Percentiles rank a stretch among this genome's conserved stretches.
phyloP scores from a whole-genome alignment of 2,888 invertebrate genomes.

The Agrotis segetum region DNA sequence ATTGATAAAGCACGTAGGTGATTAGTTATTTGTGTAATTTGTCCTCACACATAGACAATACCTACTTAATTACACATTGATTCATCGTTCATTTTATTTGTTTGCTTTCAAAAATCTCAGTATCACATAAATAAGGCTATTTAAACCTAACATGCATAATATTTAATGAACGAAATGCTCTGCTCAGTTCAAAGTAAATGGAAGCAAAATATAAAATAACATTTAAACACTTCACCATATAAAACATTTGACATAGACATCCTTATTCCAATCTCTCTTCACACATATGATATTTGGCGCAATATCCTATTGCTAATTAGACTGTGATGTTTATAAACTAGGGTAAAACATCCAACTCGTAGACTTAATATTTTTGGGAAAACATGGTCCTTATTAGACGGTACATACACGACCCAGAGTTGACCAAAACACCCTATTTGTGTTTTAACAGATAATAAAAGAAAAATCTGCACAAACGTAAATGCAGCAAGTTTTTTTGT shows the following conservation, averaged over 20 bases:
- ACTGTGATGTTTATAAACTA: constrained; percentile 31
- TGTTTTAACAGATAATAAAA: constrained; percentile 36
- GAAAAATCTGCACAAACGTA: constrained; percentile 54
- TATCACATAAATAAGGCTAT: constrained; percentile 48
- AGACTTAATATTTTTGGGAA: constrained; percentile 29
- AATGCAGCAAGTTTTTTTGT: constrained; percentile 57
- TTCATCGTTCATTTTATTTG: constrained; percentile 3
- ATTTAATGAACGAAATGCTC: constrained; percentile 59
- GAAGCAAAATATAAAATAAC: constrained; percentile 46
- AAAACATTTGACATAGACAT: constrained; percentile 54
- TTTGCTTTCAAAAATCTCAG: not conserved
- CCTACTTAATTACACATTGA: not conserved
- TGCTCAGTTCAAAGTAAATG: constrained; percentile 59
- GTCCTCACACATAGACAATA: constrained; percentile 11
- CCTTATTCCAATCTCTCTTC: constrained; percentile 43
- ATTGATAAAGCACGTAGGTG: constrained; percentile 53
- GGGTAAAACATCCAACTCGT: constrained; percentile 31
- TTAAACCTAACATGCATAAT: constrained; percentile 53
- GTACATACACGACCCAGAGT: constrained; percentile 26
- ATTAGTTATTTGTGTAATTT: not conserved
- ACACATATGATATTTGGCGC: constrained; percentile 75
- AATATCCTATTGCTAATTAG: constrained; percentile 72
- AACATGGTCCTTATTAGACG: constrained; percentile 39
- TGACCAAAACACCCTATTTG: constrained; percentile 30
- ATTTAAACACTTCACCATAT: constrained; percentile 38